Base-by-base conservation (phyloP, 2,888 invertebrate genomes). In the Keiferia lycopersicella region DNA sequence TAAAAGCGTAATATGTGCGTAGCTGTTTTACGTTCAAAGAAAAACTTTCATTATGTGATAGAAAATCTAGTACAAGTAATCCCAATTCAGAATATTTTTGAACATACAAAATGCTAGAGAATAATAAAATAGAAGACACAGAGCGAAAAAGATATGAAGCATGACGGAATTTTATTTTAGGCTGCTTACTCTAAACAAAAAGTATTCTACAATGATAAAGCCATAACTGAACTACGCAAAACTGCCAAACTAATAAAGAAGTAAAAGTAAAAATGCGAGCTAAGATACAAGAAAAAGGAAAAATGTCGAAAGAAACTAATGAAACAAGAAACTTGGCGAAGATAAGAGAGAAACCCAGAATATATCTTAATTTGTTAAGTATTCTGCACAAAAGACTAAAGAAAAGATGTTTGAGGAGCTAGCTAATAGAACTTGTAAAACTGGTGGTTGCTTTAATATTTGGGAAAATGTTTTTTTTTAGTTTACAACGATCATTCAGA, bases 321-420 rank as follows among this genome's bases (percentile, higher is more conserved):
- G 12, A 51, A 51, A 51, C 11, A 51, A 51, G 11, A 45, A 45
- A 45, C 45, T n/a, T 14, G 14, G 41, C 14, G 14, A 41, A 41
- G 41, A 41, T 14, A 41, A 41, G 41, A n/a, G 14, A 12, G 14
- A 41, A 14, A 12, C 41, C 41, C 50, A 50, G 50, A 18, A 50
- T 2, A 7, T 50, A 50, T 18, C 50, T 50, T 18, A 50, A 16
- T 50, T 50, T 50, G 50, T 50, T 18, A 50, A 18, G 65, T n/a
- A n/a, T n/a, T n/a, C n/a, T 41, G 11, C 41, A 41, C 41, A 41
- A 41, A 41, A 41, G 14, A 14, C 41, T 41, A 41, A 1, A 14
- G 41, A 41, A 41, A 41, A 14, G 14, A n/a, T n/a, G 41, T 41
- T 14, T 41, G 14, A 14, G 14, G 14, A 14, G 3, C 14, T 41